These are phyloP conservation scores for Chrysotoxum bicinctum DNA, from an alignment of 2,888 invertebrate genomes.

Conservation along the genomic window DNA sequence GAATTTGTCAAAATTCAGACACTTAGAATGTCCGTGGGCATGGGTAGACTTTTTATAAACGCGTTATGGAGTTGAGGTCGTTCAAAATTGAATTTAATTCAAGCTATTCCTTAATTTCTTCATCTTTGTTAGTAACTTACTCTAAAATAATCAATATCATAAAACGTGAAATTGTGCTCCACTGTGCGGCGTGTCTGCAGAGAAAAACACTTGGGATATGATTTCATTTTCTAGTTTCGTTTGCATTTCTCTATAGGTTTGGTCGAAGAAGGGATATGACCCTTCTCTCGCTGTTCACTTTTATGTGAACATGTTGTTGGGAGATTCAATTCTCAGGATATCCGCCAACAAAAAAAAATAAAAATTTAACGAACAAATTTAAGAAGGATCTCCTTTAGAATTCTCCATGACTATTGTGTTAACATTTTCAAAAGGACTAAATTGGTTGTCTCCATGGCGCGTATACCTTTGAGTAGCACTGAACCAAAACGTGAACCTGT, in stretches of 20 bases:
- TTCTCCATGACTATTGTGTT: background rate
- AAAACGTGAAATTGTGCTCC: background rate
- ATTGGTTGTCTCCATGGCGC: background rate
- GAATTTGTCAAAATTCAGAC: no score
- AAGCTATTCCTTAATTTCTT: no score
- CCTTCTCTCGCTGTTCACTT: conserved; percentile 23
- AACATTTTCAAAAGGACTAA: background rate
- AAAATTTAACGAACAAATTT: background rate
- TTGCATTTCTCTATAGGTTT: conserved; percentile 34
- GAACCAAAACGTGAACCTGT: background rate
- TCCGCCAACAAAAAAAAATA: background rate
- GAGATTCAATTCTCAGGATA: conserved; percentile 30
- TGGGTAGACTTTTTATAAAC: no score
- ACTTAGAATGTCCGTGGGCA: no score
- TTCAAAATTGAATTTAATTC: no score
- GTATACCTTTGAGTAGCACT: background rate
- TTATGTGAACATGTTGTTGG: conserved; percentile 15
- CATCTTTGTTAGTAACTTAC: no score
- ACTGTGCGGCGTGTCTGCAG: background rate
- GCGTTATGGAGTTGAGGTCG: no score
- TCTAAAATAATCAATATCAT: no score
- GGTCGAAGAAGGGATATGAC: background rate
- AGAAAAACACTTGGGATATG: conserved; percentile 4
- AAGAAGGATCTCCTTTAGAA: background rate
- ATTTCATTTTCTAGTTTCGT: conserved; percentile 48